Evolutionary conservation across 2,888 invertebrate genomes (phyloP), one percentile per base, ranked within the genome.

Genomic region (Ophion slaviceki): DNA sequence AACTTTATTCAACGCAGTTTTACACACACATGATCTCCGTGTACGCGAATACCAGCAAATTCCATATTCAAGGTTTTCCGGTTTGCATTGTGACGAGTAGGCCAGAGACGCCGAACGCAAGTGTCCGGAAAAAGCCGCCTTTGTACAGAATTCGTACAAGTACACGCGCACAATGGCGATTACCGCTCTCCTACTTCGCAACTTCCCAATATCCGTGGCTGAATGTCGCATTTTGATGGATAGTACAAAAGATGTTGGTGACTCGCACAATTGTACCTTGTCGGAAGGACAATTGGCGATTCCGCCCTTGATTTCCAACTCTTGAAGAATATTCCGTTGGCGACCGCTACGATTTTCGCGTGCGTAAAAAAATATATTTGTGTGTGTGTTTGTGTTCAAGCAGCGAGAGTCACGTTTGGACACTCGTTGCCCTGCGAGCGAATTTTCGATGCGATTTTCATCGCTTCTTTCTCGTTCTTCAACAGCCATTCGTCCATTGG

Each of bases 401-500:
- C 76, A 2, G 67, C 71, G n/a, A 76, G 71, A 47, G 45, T 75
- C 0, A 62, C 20, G 2, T 66, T 72, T 14, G 70, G 7, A 82
- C 40, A 47, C 82, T 66, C 67, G 28, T 71, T 59, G 57, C 66
- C 10, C 24, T 10, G 78, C 11, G 62, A 77, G n/a, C 28, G 45
- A 57, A 68, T n/a, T 17, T 57, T 24, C 47, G 80, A 64, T 20
- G 87, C 86, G 36, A 88, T 87, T 36, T 70, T 62, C 64, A 36
- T 81, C 28, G 87, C 81, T 86, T 88, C 88, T 79, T 90, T 82
- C 85, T 92, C 90, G 70, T 90, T 91, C 11, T 90, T 90, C 6
- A 88, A 68, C 2, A 94, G 84, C 93, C 93, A 94, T 36, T 91
- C 87, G 4, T 88, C 87, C 92, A 93, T 92, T 32, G 88, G 84